These are phyloP conservation scores for Drosophila hamatofila DNA, from an alignment of 2,888 invertebrate genomes.

Conservation along the genomic window DNA sequence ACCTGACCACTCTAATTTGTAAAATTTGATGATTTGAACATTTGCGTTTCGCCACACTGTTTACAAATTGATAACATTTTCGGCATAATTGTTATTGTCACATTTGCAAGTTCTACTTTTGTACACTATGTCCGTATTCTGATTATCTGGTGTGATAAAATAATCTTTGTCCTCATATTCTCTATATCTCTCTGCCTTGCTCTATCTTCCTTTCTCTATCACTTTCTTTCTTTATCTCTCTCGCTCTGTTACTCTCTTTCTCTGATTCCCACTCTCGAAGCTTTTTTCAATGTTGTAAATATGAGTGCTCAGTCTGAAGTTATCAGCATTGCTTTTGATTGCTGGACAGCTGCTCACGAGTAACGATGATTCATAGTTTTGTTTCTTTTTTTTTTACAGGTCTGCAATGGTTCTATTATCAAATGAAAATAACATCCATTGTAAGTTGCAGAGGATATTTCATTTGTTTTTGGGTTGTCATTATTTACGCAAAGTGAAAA, in stretches of 20 bases:
- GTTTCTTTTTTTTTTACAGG: constrained; percentile 23
- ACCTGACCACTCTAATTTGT: neutral
- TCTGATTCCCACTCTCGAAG: neutral
- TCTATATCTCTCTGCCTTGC: neutral
- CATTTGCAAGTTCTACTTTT: constrained; percentile 25
- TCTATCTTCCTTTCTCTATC: neutral
- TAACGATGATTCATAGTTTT: constrained; percentile 48
- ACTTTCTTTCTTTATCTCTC: neutral
- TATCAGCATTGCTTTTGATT: constrained; percentile 50
- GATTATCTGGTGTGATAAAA: constrained; percentile 50
- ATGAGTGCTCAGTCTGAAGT: constrained; percentile 9
- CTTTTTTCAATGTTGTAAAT: neutral
- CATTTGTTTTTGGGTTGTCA: neutral
- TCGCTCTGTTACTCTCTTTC: constrained; percentile 1
- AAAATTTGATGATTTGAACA: neutral
- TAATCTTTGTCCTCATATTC: neutral
- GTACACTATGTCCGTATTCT: constrained; percentile 36
- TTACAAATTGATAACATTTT: constrained; percentile 14
- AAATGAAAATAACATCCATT: constrained; percentile 7
- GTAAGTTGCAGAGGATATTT: constrained; percentile 8
- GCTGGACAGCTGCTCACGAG: constrained; percentile 39
- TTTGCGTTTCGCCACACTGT: constrained; percentile 2
- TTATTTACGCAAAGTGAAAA: neutral
- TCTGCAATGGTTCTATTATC: constrained; percentile 18
- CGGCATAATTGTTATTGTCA: constrained; percentile 29